Conservation (phyloP, 2,797 vertebrate genomes). For the Enteromius trimaculatus region DNA sequence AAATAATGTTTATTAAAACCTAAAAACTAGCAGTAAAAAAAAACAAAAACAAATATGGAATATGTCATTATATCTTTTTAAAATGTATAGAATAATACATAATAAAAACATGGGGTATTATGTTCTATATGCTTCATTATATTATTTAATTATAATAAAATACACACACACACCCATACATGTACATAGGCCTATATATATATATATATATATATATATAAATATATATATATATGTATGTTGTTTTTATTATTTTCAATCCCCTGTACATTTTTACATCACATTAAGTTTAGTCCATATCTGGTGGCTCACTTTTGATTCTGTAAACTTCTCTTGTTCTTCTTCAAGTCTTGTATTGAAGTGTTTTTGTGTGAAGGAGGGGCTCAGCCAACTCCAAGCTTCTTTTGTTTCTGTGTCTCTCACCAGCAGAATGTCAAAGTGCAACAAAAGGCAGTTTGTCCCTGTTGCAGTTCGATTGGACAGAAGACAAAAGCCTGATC, state of each 20-base stretch:
- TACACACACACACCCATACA: no score
- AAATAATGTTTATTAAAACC: background rate
- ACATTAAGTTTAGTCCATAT: background rate
- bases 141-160: no score
- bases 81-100: no score
- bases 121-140: no score
- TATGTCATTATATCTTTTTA: no score
- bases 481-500: constrained; percentile 54
- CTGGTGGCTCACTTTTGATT: background rate
- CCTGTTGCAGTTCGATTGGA: constrained; percentile 28
- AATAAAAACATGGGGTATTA: no score
- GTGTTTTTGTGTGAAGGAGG: constrained; percentile 21
- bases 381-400: constrained; percentile 32
- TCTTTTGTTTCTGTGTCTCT: constrained; percentile 43
- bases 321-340: background rate
- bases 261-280: background rate
- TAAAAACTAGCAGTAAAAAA: no score
- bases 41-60: no score
- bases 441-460: constrained; percentile 50
- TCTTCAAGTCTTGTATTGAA: background rate
- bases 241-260: background rate
- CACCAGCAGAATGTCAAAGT: constrained; percentile 44
- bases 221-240: background rate
- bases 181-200: no score
- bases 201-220: background rate